Percentiles rank a stretch among this genome's conserved stretches.
These are phyloP conservation scores for Clitarchus hookeri DNA, from an alignment of 2,888 invertebrate species.

Conservation along the genomic window DNA sequence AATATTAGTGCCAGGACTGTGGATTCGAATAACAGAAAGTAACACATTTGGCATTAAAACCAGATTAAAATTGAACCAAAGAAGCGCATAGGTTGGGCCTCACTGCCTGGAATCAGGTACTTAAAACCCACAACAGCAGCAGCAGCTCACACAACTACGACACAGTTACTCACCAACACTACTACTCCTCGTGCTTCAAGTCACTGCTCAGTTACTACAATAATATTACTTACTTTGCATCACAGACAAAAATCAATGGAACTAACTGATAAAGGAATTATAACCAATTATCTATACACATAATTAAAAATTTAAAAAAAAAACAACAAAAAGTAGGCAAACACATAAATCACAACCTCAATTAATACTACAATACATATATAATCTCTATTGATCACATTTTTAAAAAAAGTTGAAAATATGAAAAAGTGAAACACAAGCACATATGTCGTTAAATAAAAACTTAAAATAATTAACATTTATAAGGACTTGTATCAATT, in stretches of 20 bases:
- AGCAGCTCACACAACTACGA: background rate
- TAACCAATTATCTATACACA: background rate
- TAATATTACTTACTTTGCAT: background rate
- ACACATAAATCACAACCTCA: conserved; percentile 3
- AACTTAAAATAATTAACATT: background rate
- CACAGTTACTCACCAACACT: background rate
- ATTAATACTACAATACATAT: background rate
- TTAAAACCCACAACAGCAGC: background rate
- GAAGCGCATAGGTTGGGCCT: background rate
- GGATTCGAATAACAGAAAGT: too few relatives aligned
- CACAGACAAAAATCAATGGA: conserved; percentile 4
- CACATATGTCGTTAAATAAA: background rate
- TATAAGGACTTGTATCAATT: background rate
- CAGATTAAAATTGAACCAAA: background rate
- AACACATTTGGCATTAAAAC: too few relatives aligned
- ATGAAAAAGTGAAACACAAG: background rate
- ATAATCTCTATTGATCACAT: background rate
- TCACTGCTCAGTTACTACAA: background rate
- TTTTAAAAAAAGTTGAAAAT: background rate
- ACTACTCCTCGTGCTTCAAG: background rate
- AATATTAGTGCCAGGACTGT: too few relatives aligned
- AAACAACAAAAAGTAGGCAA: background rate
- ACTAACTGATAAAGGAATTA: background rate
- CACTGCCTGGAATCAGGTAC: background rate
- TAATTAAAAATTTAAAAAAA: too few relatives aligned